A percentile compares a stretch with the other conserved stretches of the same genome.
phyloP scores from a whole-genome alignment of 2,888 invertebrate genomes.

The Parnassius orleans region DNA sequence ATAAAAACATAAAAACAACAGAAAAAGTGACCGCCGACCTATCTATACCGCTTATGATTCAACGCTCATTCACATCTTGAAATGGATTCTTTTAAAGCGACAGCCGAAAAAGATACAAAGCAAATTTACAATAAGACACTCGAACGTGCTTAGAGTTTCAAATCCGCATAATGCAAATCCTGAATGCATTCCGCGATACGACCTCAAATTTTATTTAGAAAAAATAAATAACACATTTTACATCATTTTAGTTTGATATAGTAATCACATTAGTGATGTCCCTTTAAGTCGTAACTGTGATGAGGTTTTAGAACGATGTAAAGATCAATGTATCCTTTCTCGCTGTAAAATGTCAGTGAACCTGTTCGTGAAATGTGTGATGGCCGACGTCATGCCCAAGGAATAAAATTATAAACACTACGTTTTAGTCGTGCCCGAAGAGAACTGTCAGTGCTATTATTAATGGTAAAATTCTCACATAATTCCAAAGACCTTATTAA shows the following conservation, averaged over 20 bases:
- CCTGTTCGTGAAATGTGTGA: slow-evolving; percentile 15
- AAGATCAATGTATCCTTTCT: slow-evolving; percentile 18
- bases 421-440: neutral
- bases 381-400: slow-evolving; percentile 2
- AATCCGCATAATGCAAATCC: slow-evolving; percentile 31
- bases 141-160: slow-evolving; percentile 45
- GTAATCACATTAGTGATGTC: neutral
- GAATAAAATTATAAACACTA: neutral
- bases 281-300: slow-evolving; percentile 1
- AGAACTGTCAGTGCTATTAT: slow-evolving; percentile 13
- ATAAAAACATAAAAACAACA: slow-evolving; percentile 8
- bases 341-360: slow-evolving; percentile 18
- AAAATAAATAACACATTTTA: slow-evolving; percentile 8
- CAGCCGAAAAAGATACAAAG: slow-evolving; percentile 38
- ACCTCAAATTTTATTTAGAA: slow-evolving; percentile 25
- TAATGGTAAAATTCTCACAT: slow-evolving; percentile 10
- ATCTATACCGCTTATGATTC: slow-evolving; percentile 40
- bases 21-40: slow-evolving; percentile 15
- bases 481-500: neutral
- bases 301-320: slow-evolving; percentile 4
- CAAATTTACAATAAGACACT: slow-evolving; percentile 42
- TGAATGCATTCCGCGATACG: slow-evolving; percentile 33
- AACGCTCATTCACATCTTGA: slow-evolving; percentile 41
- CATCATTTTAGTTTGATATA: neutral
- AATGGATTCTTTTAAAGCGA: slow-evolving; percentile 39